These are phyloP conservation scores for Capitulum mitella DNA, from an alignment of 2,888 invertebrate species.

Conservation along the genomic window DNA sequence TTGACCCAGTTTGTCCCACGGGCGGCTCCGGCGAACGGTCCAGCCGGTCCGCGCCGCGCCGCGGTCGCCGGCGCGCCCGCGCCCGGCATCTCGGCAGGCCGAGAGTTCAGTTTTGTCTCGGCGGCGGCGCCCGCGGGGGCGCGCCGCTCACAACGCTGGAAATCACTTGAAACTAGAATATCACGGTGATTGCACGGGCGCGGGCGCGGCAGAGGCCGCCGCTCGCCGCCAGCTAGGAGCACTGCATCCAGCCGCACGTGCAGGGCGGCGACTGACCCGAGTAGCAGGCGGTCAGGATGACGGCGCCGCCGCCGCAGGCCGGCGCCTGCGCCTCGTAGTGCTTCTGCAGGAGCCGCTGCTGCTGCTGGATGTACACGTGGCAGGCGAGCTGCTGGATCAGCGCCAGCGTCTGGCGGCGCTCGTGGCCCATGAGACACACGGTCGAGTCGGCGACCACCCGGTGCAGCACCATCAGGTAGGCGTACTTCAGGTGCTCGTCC, in stretches of 20 bases:
- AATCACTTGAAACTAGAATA: slow-evolving; percentile 19
- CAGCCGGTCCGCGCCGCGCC: too few species aligned
- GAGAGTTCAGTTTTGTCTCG: too few species aligned
- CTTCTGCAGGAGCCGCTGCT: neutral
- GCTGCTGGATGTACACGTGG: neutral
- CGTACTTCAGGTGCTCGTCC: slow-evolving; percentile 71
- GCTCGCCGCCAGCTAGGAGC: slow-evolving; percentile 20
- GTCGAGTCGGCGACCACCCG: slow-evolving; percentile 96
- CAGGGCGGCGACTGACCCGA: neutral
- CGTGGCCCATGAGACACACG: slow-evolving; percentile 98
- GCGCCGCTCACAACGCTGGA: neutral
- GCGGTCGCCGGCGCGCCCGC: too few species aligned
- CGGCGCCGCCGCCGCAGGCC: neutral
- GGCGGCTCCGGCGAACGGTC: too few species aligned
- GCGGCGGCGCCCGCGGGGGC: neutral
- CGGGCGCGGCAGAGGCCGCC: too few species aligned
- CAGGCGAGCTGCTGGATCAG: slow-evolving; percentile 87
- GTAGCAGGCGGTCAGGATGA: neutral
- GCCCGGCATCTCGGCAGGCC: too few species aligned
- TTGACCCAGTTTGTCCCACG: too few species aligned
- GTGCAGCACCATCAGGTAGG: slow-evolving; percentile 91
- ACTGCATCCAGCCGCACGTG: neutral
- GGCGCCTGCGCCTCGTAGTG: neutral
- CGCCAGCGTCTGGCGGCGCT: slow-evolving; percentile 87
- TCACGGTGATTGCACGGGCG: neutral